Conservation (phyloP, 2,888 invertebrate genomes). For the Trachelus troglodyta region DNA sequence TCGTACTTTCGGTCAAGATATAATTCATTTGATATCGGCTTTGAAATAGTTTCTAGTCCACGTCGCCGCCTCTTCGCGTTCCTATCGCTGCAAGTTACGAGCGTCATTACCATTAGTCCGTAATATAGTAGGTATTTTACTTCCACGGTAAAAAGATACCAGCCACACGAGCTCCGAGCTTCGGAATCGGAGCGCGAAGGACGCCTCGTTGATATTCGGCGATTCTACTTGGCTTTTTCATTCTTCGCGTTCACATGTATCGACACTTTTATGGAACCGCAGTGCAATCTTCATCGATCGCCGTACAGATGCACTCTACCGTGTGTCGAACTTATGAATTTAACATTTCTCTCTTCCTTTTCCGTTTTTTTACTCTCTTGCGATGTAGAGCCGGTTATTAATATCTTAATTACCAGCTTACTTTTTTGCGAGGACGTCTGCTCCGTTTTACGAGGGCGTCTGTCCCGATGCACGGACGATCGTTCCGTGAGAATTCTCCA, state of each 20-base stretch:
- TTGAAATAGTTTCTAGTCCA: background rate
- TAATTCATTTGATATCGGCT: constrained; percentile 29
- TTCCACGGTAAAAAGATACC: background rate
- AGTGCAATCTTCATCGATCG: background rate
- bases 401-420: constrained; percentile 39
- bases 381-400: constrained; percentile 31
- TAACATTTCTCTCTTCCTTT: background rate
- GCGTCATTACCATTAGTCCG: constrained; percentile 54
- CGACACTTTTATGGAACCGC: background rate
- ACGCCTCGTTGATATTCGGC: background rate
- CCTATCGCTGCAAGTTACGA: constrained; percentile 56
- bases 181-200: no score
- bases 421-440: constrained; percentile 39
- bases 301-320: background rate
- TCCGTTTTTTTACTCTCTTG: background rate
- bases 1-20: constrained; percentile 7
- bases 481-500: background rate
- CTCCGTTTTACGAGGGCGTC: constrained; percentile 8
- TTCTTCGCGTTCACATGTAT: background rate
- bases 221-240: background rate
- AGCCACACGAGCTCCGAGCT: no score
- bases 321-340: background rate
- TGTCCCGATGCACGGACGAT: background rate
- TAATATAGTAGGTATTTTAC: constrained; percentile 41
- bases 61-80: constrained; percentile 8